These are phyloP conservation scores for Sebastes flavidus DNA, from an alignment of 2,797 vertebrate species.

Conservation along the genomic window DNA sequence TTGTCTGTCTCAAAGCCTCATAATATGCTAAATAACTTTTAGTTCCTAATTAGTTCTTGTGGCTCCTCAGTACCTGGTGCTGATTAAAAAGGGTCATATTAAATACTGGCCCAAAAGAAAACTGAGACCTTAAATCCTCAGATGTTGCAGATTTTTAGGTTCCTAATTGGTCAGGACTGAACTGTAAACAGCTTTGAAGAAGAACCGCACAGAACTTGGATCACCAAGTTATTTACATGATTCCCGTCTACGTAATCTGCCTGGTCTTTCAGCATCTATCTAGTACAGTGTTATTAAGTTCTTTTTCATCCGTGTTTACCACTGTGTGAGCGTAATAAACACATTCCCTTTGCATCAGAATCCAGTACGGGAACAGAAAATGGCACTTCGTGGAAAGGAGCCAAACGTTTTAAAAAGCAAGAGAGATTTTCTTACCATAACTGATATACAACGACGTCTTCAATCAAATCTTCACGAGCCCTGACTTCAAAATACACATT, in stretches of 20 bases:
- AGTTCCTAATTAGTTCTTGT: not conserved
- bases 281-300: not conserved
- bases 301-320: not conserved
- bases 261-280: not conserved
- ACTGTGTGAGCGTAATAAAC: not conserved
- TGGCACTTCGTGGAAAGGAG: not conserved
- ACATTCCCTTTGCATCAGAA: not conserved
- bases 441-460: not conserved
- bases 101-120: not conserved
- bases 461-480: conserved; percentile 3
- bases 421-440: conserved; percentile 44
- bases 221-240: not conserved
- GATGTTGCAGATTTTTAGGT: not conserved
- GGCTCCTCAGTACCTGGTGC: not conserved
- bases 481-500: not conserved
- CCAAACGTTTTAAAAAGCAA: not conserved
- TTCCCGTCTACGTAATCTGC: not conserved
- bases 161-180: not conserved
- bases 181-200: not conserved
- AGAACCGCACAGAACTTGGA: not conserved
- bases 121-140: not conserved
- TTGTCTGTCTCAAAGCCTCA: not conserved
- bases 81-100: not conserved
- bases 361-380: not conserved
- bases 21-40: not conserved